These are phyloP conservation scores for Calypte anna DNA, from an alignment of 2,113 vertebrate genomes.

Conservation along the genomic window DNA sequence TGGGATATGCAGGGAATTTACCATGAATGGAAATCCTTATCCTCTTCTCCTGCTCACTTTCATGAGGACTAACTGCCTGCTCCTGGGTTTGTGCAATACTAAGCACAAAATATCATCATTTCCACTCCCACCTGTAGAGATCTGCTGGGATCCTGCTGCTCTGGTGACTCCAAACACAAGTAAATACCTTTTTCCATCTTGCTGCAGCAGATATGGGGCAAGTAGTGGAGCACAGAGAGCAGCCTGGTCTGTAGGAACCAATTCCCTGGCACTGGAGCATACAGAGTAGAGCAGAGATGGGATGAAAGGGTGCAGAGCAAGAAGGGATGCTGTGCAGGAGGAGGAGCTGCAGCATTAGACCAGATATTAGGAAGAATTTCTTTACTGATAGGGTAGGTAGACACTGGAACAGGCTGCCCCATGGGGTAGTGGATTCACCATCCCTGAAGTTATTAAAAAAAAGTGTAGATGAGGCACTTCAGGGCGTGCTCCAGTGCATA, in stretches of 20 bases:
- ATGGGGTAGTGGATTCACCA: too few species aligned
- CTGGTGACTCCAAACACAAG: accelerated
- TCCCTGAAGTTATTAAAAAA: too few species aligned
- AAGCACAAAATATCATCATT: background rate
- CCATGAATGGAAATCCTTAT: background rate
- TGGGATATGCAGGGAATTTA: background rate
- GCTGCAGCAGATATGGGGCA: background rate
- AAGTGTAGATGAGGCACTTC: too few species aligned
- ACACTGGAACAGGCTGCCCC: too few species aligned
- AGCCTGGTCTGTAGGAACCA: background rate
- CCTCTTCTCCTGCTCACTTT: background rate
- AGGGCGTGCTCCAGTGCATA: too few species aligned
- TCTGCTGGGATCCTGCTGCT: background rate
- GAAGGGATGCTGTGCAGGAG: background rate
- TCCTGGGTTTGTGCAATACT: accelerated
- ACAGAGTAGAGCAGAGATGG: too few species aligned
- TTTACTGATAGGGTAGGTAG: too few species aligned
- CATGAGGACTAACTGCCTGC: background rate
- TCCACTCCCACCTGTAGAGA: background rate
- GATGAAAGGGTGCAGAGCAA: background rate
- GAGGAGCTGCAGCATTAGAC: background rate
- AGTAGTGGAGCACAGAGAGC: background rate
- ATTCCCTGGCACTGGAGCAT: background rate
- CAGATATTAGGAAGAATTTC: too few species aligned
- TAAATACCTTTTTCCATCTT: background rate